Conservation (phyloP, 1,140 invertebrate genomes). For the Propsilocerus akamusi region DNA sequence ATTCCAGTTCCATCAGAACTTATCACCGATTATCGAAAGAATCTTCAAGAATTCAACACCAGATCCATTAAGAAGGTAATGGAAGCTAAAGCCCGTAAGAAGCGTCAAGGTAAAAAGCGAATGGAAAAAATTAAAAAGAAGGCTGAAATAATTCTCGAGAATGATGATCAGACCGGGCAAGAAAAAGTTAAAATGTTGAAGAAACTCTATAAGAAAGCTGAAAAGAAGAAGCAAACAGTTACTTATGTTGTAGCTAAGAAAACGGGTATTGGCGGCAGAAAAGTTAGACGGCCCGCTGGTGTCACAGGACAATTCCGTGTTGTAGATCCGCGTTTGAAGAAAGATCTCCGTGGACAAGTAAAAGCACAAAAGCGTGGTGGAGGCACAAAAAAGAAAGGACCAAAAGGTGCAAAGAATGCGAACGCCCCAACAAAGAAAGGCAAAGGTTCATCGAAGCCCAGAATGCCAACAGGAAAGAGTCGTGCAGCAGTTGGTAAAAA, state of each 20-base stretch:
- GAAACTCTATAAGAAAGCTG: constrained; percentile 84
- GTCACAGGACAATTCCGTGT: constrained; percentile 86
- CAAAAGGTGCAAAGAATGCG: no score
- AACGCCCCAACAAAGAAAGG: no score
- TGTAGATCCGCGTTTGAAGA: constrained; percentile 92
- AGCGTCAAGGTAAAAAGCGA: constrained; percentile 66
- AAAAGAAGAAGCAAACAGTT: constrained; percentile 70
- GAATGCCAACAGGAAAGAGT: no score
- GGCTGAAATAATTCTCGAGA: constrained; percentile 79
- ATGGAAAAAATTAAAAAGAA: constrained; percentile 92
- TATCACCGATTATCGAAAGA: constrained; percentile 51
- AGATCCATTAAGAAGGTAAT: constrained; percentile 95
- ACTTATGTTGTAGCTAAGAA: constrained; percentile 93
- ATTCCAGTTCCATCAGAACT: constrained; percentile 60
- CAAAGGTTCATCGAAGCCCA: no score
- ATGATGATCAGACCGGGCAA: constrained; percentile 67
- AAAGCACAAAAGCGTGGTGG: constrained; percentile 12
- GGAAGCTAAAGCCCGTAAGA: constrained; percentile 95
- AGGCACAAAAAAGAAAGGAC: constrained; percentile 26
- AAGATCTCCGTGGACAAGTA: constrained; percentile 60
- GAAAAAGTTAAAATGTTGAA: constrained; percentile 87
- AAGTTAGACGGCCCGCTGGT: constrained; percentile 57
- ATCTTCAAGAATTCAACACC: constrained; percentile 74
- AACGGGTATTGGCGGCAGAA: constrained; percentile 48
- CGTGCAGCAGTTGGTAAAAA: no score